Percentiles rank a stretch among this genome's conserved stretches.
Conservation (phyloP, 1,140 invertebrate genomes). For the Micrasema minimum region DNA sequence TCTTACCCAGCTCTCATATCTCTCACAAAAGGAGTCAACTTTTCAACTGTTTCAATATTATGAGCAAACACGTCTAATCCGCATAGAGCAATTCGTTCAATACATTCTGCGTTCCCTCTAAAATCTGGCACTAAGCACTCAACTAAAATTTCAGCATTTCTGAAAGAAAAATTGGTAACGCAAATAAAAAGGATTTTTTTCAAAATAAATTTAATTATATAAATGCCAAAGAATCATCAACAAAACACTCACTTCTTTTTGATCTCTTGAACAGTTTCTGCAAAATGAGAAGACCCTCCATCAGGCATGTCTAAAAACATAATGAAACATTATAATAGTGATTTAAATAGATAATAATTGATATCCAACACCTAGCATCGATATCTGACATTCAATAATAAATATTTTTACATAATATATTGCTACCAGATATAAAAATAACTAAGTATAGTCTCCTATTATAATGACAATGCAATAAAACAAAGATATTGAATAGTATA, state of each 20-base stretch:
- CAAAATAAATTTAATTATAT: slow-evolving; percentile 2
- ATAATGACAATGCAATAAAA: too few relatives aligned
- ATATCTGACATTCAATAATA: too few relatives aligned
- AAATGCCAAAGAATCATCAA: not conserved
- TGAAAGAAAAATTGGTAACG: slow-evolving; percentile 63
- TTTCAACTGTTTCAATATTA: slow-evolving; percentile 95
- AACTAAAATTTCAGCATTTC: slow-evolving; percentile 88
- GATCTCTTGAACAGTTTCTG: slow-evolving; percentile 86
- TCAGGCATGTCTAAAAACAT: slow-evolving; percentile 84
- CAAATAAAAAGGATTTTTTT: too few relatives aligned
- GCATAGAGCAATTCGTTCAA: slow-evolving; percentile 82
- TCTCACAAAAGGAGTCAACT: slow-evolving; percentile 88
- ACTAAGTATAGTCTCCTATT: too few relatives aligned
- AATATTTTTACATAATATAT: too few relatives aligned
- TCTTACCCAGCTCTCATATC: slow-evolving; percentile 83
- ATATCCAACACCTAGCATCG: too few relatives aligned
- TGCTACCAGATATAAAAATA: too few relatives aligned
- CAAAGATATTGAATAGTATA: too few relatives aligned
- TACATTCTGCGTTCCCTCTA: slow-evolving; percentile 80
- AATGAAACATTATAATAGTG: slow-evolving; percentile 11
- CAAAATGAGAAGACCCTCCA: slow-evolving; percentile 92
- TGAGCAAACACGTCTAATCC: slow-evolving; percentile 96
- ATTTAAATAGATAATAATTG: slow-evolving; percentile 5
- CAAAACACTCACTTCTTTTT: slow-evolving; percentile 70
- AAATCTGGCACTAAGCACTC: slow-evolving; percentile 99